Base-by-base conservation (phyloP, 2,888 invertebrate genomes). In the Tetheella fluctuosa region DNA sequence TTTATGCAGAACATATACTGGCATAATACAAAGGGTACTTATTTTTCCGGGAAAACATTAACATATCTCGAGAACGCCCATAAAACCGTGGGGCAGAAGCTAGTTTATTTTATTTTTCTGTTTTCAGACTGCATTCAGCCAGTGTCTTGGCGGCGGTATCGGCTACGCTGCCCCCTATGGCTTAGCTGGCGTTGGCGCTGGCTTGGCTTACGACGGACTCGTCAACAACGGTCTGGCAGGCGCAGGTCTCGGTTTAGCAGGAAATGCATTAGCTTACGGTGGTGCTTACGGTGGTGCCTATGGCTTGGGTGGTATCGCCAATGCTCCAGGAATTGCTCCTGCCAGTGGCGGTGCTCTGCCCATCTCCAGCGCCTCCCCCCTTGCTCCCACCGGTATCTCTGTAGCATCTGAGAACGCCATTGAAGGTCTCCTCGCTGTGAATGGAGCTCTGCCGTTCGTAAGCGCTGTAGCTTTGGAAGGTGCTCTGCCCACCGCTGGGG, bases 261-360 rank as follows among this genome's bases (percentile, higher is more conserved):
- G 37, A 37, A 37, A 37, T 15, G 37, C 2, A 37, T 37, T 37
- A 1, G 37, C 37, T 37, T 37, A 37, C 15, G 15, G 5, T 15
- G 15, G 37, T 37, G 5, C 5, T 12, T 13, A 13, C 37, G 37
- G 15, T 4, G 37, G 37, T 15, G 37, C 13, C 13, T 37, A 37
- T 5, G 37, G 37, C 15, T 17, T 37, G 13, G 37, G 13, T 5
- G 37, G 37, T 37, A 13, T 37, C 2, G 37, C 37, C 4, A 37
- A 37, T 13, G 37, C 37, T 37, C 37, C 37, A 15, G 37, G 37
- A 13, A 37, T 37, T 5, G 54, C 64, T 62, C 8, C 53, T 5
- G 53, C 54, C 54, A 70, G 64, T 57, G 71, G 72, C 17, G 37
- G 37, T 37, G 37, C 37, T 37, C 37, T 37, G 13, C 37, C 37